These are phyloP conservation scores for Microcebus ravelobensis DNA, from an alignment of 2,113 vertebrate genomes.

Conservation along the genomic window DNA sequence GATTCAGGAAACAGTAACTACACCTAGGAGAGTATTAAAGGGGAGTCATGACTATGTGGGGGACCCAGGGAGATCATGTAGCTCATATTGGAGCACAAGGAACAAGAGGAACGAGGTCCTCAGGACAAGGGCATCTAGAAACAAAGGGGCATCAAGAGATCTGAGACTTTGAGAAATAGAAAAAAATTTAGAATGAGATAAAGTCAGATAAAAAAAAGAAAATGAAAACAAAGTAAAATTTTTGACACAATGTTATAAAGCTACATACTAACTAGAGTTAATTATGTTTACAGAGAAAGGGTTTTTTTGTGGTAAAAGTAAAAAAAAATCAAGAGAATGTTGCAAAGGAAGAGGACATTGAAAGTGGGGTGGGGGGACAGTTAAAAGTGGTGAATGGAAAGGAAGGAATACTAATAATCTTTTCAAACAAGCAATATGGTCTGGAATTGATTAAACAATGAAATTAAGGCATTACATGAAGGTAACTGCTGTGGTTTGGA, in stretches of 20 bases:
- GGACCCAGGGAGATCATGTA: neutral
- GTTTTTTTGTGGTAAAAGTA: neutral
- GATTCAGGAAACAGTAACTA: neutral
- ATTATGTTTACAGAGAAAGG: neutral
- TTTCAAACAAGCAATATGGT: neutral
- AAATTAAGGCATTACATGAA: neutral
- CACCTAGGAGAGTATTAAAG: neutral
- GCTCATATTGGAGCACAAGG: neutral
- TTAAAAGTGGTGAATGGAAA: neutral
- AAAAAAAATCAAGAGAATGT: neutral
- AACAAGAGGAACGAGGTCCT: neutral
- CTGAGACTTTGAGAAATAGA: neutral
- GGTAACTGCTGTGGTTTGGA: neutral
- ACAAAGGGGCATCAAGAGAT: neutral
- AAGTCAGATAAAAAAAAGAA: neutral
- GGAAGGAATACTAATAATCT: neutral
- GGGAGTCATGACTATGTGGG: neutral
- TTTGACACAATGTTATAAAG: neutral
- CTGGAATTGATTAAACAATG: neutral
- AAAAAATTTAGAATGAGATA: neutral
- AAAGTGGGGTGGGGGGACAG: no score
- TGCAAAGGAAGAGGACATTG: neutral
- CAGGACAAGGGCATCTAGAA: neutral
- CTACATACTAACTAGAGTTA: neutral
- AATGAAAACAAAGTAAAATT: neutral